These are phyloP conservation scores for Tamandua tetradactyla DNA, from an alignment of 2,797 vertebrate genomes.

Conservation along the genomic window DNA sequence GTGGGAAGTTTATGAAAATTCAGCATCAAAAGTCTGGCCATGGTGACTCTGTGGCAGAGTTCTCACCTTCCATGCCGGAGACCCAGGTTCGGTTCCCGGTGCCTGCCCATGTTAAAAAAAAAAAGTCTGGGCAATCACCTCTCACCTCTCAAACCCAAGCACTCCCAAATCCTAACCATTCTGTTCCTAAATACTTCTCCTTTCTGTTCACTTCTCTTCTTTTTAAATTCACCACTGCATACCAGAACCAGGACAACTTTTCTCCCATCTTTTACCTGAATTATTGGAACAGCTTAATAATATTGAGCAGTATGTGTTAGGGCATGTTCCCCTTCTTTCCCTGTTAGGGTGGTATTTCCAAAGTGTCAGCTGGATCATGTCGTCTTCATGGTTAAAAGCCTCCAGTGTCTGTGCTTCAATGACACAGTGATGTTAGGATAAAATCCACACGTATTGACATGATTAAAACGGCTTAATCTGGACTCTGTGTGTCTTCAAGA, in stretches of 20 bases:
- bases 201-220: not conserved
- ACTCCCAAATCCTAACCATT: not conserved
- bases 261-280: not conserved
- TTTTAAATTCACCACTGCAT: not conserved
- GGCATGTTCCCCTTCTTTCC: constrained; percentile 2
- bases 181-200: not conserved
- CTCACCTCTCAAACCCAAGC: not conserved
- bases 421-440: constrained; percentile 22
- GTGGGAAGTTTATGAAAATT: not conserved
- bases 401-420: constrained; percentile 21
- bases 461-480: constrained; percentile 37
- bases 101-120: too few species aligned
- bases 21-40: too few species aligned
- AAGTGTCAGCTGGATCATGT: constrained; percentile 12
- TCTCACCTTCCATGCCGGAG: too few species aligned
- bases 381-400: not conserved
- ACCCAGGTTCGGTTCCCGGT: too few species aligned
- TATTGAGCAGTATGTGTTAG: not conserved
- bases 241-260: not conserved
- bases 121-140: not conserved
- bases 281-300: not conserved
- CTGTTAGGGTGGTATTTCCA: constrained; percentile 38
- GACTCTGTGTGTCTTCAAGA: not conserved
- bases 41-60: too few species aligned
- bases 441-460: constrained; percentile 15